Conservation (phyloP, 1,140 invertebrate genomes). For the Drosophila carrolli region DNA sequence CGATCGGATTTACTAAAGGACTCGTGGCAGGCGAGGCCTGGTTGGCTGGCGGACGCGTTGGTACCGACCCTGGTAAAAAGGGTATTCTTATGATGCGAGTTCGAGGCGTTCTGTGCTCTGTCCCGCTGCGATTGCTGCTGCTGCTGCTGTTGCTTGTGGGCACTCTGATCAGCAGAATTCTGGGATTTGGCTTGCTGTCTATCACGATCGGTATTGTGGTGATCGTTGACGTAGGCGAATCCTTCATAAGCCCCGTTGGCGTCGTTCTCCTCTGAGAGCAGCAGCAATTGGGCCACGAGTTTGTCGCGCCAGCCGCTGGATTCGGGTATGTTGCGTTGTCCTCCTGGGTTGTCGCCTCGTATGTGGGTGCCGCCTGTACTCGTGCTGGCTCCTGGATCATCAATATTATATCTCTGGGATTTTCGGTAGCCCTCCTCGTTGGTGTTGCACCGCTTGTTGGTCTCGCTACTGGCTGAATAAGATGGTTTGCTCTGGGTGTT, state of each 20-base stretch:
- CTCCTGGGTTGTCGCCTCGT: constrained; percentile 39
- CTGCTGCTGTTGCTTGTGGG: constrained; percentile 41
- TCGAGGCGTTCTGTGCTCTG: constrained; percentile 72
- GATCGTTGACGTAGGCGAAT: constrained; percentile 42
- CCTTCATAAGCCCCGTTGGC: constrained; percentile 55
- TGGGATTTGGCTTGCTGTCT: constrained; percentile 66
- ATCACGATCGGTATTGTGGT: constrained; percentile 72
- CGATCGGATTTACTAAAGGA: constrained; percentile 65
- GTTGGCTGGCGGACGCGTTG: constrained; percentile 68
- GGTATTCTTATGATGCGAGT: constrained; percentile 77
- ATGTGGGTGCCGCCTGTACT: constrained; percentile 55
- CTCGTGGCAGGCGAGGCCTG: constrained; percentile 56
- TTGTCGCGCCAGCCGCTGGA: constrained; percentile 40
- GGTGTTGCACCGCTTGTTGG: constrained; percentile 28
- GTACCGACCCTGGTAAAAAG: constrained; percentile 82
- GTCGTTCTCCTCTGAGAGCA: constrained; percentile 63
- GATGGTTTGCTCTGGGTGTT: constrained; percentile 28
- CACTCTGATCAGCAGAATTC: constrained; percentile 72
- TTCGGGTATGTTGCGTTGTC: constrained; percentile 16
- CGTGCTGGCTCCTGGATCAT: constrained; percentile 82
- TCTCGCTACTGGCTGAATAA: constrained; percentile 37
- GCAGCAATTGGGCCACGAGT: constrained; percentile 51
- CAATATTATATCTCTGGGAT: constrained; percentile 81
- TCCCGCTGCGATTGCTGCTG: constrained; percentile 42
- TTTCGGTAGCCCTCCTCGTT: constrained; percentile 70